Conservation (phyloP, 1,140 invertebrate genomes). For the Hylaeus volcanicus region DNA sequence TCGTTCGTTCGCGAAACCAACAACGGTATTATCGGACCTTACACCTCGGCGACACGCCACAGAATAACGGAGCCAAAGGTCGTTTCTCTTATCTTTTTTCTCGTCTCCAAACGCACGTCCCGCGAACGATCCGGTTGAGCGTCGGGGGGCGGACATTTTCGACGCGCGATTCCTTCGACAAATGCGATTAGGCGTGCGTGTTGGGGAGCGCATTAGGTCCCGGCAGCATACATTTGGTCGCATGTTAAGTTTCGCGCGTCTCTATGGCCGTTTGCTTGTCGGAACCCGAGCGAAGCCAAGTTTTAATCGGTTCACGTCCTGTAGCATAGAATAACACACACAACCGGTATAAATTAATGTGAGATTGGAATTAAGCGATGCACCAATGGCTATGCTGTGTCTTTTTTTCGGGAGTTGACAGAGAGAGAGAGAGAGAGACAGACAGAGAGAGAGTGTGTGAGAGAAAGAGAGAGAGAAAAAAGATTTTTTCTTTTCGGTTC, state of each 20-base stretch:
- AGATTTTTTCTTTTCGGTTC: constrained; percentile 26
- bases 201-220: constrained; percentile 38
- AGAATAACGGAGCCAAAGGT: constrained; percentile 77
- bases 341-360: constrained; percentile 70
- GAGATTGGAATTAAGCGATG: constrained; percentile 71
- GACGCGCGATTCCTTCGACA: constrained; percentile 31
- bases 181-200: constrained; percentile 47
- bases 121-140: constrained; percentile 57
- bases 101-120: constrained; percentile 42
- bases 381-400: constrained; percentile 79
- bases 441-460: too few species aligned
- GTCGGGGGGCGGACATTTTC: constrained; percentile 41
- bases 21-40: constrained; percentile 45
- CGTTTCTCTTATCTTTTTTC: not conserved
- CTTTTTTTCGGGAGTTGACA: constrained; percentile 4
- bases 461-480: too few species aligned
- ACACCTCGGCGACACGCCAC: constrained; percentile 68
- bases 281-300: constrained; percentile 76
- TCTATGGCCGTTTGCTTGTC: constrained; percentile 75
- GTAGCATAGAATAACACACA: constrained; percentile 75
- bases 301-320: constrained; percentile 78
- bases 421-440: too few species aligned
- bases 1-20: constrained; percentile 53
- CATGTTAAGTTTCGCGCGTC: constrained; percentile 66
- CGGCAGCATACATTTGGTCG: constrained; percentile 58